Evolutionary conservation across 2,888 invertebrate species (phyloP).

Genomic region (Drosophila mercatorum): DNA sequence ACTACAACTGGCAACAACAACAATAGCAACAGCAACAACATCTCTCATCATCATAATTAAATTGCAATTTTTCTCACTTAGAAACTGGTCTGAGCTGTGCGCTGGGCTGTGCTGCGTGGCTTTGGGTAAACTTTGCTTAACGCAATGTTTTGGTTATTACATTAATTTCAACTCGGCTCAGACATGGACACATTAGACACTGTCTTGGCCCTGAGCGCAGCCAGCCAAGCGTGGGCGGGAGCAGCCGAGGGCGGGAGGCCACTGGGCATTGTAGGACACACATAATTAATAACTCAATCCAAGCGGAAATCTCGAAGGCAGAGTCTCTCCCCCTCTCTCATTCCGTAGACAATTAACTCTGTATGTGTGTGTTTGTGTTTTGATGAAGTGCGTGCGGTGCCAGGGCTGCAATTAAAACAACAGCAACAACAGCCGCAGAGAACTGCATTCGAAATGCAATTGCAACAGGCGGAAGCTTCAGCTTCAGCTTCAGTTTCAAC

Average conservation of each 20-base stretch:
- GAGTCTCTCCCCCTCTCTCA: background rate
- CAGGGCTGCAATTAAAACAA: slow-evolving; percentile 34
- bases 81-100: slow-evolving; percentile 12
- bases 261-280: slow-evolving; percentile 25
- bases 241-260: background rate
- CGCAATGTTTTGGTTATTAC: slow-evolving; percentile 55
- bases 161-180: slow-evolving; percentile 59
- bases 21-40: slow-evolving; percentile 15
- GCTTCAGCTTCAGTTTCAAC: slow-evolving; percentile 19
- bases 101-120: slow-evolving; percentile 14
- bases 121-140: slow-evolving; percentile 35
- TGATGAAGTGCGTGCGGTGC: slow-evolving; percentile 52
- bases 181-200: slow-evolving; percentile 55
- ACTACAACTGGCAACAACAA: slow-evolving; percentile 1
- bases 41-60: slow-evolving; percentile 70
- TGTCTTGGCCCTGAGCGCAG: slow-evolving; percentile 27
- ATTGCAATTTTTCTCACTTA: slow-evolving; percentile 80
- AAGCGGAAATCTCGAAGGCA: slow-evolving; percentile 72
- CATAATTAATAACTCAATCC: slow-evolving; percentile 82
- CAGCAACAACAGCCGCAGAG: slow-evolving; percentile 9
- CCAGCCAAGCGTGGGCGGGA: slow-evolving; percentile 48
- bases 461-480: slow-evolving; percentile 54
- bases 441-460: slow-evolving; percentile 48
- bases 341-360: slow-evolving; percentile 1
- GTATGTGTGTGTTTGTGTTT: slow-evolving; percentile 1